Evolutionary conservation across 2,797 vertebrate species (phyloP), one percentile per base, ranked within the genome.

Genomic region (Gouania willdenowi): DNA sequence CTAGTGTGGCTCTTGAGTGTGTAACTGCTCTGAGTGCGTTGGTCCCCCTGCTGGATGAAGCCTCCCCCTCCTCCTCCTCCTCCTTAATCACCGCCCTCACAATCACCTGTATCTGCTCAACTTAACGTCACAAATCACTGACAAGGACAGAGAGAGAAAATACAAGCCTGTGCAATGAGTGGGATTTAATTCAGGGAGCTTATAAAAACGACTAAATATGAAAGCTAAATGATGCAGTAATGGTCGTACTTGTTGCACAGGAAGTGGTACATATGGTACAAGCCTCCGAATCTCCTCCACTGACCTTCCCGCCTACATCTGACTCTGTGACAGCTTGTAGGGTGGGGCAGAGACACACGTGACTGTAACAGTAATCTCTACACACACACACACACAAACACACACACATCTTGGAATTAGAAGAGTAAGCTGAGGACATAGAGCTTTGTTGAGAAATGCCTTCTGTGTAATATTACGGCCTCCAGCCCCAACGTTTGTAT

Each of bases 341-440:
- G 90, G 81, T 85, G 87, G 73, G 73, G 82, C 85, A 69, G 78
- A 75, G 37, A 68, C 84, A 84, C 88, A 90, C 71, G 86, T 91
- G 91, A 89, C 84, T 39, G 65, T 64, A 36, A 74, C 87, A 87
- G 73, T 93, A 93, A 93, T 94, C 90, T 66, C 2, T 28, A 36
- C 41, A 39, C 40, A 50, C 42, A 41, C 41, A 43, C 33, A 53
- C 40, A 35, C 54, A 57, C 48, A 37, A 49, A 54, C 43, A 53
- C 41, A 42, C 56, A 45, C 27, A 32, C 52, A 23, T 28, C 86
- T 90, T 90, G 65, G 64, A 72, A 57, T 41, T n/a, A n/a, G 75
- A 18, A 63, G 39, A 68, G 65, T 19, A 4, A 45, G 63, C 44
- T 11, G 8, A 30, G 46, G 54, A 58, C 58, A 46, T 76, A 84